A percentile compares a stretch with the other conserved stretches of the same genome.
Conservation (phyloP, 1,140 invertebrate species). For the Fopius arisanus region DNA sequence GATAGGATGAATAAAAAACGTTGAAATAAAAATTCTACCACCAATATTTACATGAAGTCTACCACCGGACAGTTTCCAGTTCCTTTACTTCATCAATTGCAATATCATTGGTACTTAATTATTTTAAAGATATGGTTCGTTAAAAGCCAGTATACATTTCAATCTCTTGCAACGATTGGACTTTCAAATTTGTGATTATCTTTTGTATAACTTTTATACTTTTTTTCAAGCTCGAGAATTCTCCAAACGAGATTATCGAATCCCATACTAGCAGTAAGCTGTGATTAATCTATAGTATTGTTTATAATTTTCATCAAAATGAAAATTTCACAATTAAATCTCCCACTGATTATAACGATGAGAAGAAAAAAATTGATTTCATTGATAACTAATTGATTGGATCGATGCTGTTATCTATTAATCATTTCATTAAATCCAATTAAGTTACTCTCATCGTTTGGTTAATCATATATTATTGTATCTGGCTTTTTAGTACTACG, state of each 20-base stretch:
- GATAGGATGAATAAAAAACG: slow-evolving; percentile 39
- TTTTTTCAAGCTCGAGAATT: slow-evolving; percentile 6
- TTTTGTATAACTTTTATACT: neutral
- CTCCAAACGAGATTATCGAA: slow-evolving; percentile 20
- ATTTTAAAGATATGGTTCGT: slow-evolving; percentile 52
- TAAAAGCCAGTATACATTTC: slow-evolving; percentile 42
- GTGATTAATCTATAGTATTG: neutral
- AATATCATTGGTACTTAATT: slow-evolving; percentile 35
- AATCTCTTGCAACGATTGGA: slow-evolving; percentile 1
- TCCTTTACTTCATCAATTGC: neutral
- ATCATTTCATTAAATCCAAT: too few relatives aligned
- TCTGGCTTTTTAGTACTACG: slow-evolving; percentile 29
- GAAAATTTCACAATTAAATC: neutral
- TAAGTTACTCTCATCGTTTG: too few relatives aligned
- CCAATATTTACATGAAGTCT: slow-evolving; percentile 48
- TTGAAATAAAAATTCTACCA: slow-evolving; percentile 40
- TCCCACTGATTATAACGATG: neutral
- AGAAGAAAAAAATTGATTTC: neutral
- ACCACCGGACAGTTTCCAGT: neutral
- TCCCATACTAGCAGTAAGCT: slow-evolving; percentile 14
- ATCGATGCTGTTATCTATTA: too few relatives aligned
- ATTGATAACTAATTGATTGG: too few relatives aligned
- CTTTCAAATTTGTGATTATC: slow-evolving; percentile 17
- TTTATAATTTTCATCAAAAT: neutral
- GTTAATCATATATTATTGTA: neutral